Conservation (phyloP, 2,888 invertebrate species). For the Pharmacophagus antenor region DNA sequence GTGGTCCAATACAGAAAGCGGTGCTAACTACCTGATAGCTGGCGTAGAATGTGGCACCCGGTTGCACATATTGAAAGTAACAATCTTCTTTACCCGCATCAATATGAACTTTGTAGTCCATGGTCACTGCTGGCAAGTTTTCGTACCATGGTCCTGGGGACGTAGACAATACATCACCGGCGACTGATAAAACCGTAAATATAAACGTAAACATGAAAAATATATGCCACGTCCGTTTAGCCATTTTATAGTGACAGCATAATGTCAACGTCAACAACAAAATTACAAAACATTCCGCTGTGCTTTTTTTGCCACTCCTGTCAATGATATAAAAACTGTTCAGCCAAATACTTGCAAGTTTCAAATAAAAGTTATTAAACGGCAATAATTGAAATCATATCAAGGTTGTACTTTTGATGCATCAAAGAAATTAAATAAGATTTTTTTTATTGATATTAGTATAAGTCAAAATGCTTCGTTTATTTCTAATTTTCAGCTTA, state of each 20-base stretch:
- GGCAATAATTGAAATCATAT: no score
- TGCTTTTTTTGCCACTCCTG: neutral
- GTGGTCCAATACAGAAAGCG: slow-evolving; percentile 11
- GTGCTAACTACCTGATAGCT: slow-evolving; percentile 90
- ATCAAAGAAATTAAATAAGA: no score
- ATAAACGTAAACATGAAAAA: slow-evolving; percentile 67
- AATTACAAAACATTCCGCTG: neutral
- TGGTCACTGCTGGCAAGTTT: slow-evolving; percentile 93
- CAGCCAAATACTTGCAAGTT: neutral
- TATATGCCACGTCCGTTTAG: slow-evolving; percentile 77
- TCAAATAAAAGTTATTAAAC: no score
- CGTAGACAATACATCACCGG: slow-evolving; percentile 73
- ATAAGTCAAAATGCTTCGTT: no score
- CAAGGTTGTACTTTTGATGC: no score
- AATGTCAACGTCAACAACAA: slow-evolving; percentile 21
- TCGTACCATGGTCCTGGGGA: slow-evolving; percentile 90
- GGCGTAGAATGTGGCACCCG: slow-evolving; percentile 95
- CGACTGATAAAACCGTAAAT: slow-evolving; percentile 76
- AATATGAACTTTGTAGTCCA: slow-evolving; percentile 97
- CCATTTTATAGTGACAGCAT: slow-evolving; percentile 56
- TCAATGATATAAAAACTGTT: neutral
- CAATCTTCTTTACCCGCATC: slow-evolving; percentile 97
- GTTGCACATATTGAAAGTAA: slow-evolving; percentile 95
- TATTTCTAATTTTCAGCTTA: no score
- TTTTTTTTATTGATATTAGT: no score